Conservation (phyloP, 2,797 vertebrate species). For the Sebastes steindachneri region DNA sequence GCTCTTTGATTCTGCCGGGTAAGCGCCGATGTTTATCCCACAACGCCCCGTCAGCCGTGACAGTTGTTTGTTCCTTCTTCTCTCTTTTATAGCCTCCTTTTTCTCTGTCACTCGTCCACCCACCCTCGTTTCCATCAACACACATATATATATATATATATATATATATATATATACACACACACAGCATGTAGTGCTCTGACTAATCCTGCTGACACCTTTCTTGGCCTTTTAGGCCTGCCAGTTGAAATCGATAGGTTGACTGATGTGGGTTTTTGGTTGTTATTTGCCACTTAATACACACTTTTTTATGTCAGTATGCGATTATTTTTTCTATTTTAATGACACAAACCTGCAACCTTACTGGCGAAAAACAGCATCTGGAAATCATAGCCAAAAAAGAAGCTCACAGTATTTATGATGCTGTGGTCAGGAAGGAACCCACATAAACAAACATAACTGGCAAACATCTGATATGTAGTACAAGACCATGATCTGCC, state of each 20-base stretch:
- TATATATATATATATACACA: too few relatives aligned
- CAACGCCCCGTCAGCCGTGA: constrained; percentile 59
- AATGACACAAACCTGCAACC: background rate
- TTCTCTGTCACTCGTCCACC: background rate
- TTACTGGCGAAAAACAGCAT: background rate
- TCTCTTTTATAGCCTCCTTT: background rate
- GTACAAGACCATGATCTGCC: background rate
- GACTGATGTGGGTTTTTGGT: background rate
- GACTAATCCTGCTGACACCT: background rate
- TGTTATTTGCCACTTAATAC: background rate
- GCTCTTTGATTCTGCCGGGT: constrained; percentile 54
- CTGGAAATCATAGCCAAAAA: background rate
- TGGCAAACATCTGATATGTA: background rate
- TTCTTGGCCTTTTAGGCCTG: background rate
- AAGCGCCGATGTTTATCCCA: constrained; percentile 58
- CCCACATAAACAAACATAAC: background rate
- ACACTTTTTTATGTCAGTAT: background rate
- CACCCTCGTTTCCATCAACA: background rate
- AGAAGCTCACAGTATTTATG: background rate
- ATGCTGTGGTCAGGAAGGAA: background rate
- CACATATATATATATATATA: background rate
- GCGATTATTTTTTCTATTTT: background rate
- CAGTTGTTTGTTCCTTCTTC: constrained; percentile 42
- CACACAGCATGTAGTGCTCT: background rate
- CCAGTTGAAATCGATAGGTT: background rate